Percentiles rank a stretch among this genome's conserved stretches.
Evolutionary conservation across 1,140 invertebrate genomes (phyloP).

Genomic region (Pteromalus puparum): DNA sequence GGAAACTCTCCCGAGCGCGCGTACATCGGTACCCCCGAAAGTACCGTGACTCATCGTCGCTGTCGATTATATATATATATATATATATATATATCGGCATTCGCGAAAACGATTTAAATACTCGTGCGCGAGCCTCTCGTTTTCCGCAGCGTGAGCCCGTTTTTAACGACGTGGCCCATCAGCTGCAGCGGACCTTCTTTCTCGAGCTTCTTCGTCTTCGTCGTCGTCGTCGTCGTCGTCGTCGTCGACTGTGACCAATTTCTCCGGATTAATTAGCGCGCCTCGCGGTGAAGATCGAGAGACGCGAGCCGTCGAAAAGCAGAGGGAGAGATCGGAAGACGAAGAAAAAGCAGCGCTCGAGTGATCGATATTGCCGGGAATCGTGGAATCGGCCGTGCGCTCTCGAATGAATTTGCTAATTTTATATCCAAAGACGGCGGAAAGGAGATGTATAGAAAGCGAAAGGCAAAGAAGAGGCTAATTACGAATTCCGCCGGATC

Average conservation of each 20-base stretch:
- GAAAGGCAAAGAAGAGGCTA: constrained; percentile 61
- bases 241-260: constrained; percentile 28
- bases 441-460: constrained; percentile 43
- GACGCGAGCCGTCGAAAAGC: constrained; percentile 54
- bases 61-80: too few relatives aligned
- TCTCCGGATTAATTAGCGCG: constrained; percentile 51
- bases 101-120: constrained; percentile 16
- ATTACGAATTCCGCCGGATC: constrained; percentile 70
- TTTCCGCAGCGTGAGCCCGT: constrained; percentile 13
- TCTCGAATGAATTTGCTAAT: constrained; percentile 70
- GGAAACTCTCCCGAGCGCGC: too few relatives aligned
- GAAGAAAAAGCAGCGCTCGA: constrained; percentile 45
- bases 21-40: too few relatives aligned
- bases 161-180: not conserved
- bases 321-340: not conserved
- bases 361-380: constrained; percentile 70
- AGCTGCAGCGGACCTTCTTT: constrained; percentile 20
- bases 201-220: not conserved
- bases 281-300: constrained; percentile 2
- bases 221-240: not conserved
- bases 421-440: constrained; percentile 65
- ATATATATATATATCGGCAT: too few relatives aligned
- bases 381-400: constrained; percentile 63
- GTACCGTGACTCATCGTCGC: not conserved
- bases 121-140: not conserved